Percentiles rank a stretch among this genome's conserved stretches.
Conservation (phyloP, 2,888 invertebrate genomes). For the Caenorhabditis panamensis region DNA sequence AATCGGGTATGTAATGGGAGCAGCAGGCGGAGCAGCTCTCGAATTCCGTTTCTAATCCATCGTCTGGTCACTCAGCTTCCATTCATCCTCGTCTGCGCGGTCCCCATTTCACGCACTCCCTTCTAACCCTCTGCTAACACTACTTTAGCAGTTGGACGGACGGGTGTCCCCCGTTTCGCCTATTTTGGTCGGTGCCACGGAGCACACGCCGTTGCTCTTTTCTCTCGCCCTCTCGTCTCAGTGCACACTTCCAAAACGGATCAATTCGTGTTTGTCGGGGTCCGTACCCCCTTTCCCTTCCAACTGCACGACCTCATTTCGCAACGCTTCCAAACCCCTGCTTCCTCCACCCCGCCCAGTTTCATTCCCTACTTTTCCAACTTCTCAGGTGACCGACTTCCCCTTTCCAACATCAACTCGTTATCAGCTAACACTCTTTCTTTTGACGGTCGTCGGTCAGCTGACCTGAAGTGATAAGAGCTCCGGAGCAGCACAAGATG, state of each 20-base stretch:
- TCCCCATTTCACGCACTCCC: slow-evolving; percentile 10
- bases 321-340: slow-evolving; percentile 22
- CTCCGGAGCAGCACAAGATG: slow-evolving; percentile 34
- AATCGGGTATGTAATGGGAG: slow-evolving; percentile 20
- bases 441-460: slow-evolving; percentile 47
- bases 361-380: neutral
- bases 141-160: slow-evolving; percentile 19
- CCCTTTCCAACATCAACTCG: neutral
- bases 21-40: slow-evolving; percentile 25
- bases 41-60: slow-evolving; percentile 57
- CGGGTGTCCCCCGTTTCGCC: slow-evolving; percentile 22
- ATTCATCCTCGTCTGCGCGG: slow-evolving; percentile 33
- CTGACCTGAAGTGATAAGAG: slow-evolving; percentile 48
- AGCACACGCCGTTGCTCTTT: slow-evolving; percentile 38
- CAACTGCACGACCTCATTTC: slow-evolving; percentile 30
- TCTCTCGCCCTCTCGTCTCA: slow-evolving; percentile 11
- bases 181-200: slow-evolving; percentile 25
- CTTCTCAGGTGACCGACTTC: slow-evolving; percentile 24
- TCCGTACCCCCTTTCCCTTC: slow-evolving; percentile 11
- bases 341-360: neutral
- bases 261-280: slow-evolving; percentile 52
- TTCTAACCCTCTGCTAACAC: neutral
- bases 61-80: slow-evolving; percentile 47
- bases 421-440: slow-evolving; percentile 5
- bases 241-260: slow-evolving; percentile 43